These are phyloP conservation scores for Tychaedon coryphoeus DNA, from an alignment of 2,113 vertebrate species.

Conservation along the genomic window DNA sequence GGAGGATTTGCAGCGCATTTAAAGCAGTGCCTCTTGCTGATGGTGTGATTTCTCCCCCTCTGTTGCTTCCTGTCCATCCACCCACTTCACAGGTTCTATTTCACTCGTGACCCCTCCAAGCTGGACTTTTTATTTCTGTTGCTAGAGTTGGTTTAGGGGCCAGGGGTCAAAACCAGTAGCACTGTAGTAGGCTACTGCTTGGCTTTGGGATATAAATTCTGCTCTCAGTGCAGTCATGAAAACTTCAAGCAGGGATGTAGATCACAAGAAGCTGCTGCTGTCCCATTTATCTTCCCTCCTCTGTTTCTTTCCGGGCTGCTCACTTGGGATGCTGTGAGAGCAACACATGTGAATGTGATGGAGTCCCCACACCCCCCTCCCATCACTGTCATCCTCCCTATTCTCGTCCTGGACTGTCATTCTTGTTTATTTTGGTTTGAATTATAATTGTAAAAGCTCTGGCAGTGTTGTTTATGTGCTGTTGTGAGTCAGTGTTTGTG, in stretches of 20 bases:
- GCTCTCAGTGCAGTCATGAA: slow-evolving; percentile 16
- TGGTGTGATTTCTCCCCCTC: background rate
- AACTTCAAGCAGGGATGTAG: background rate
- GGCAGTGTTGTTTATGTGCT: background rate
- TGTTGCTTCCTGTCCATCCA: background rate
- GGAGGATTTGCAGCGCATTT: background rate
- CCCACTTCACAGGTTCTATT: background rate
- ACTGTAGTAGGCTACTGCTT: background rate
- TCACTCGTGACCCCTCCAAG: background rate
- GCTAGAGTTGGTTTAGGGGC: background rate
- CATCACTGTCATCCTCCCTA: background rate
- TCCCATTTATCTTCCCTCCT: background rate
- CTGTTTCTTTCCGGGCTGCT: background rate
- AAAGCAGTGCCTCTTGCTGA: background rate
- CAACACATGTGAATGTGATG: background rate
- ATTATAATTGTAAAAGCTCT: background rate
- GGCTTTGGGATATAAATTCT: slow-evolving; percentile 42
- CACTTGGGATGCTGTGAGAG: background rate
- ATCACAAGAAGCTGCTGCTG: slow-evolving; percentile 6
- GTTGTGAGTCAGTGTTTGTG: background rate
- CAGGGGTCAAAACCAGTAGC: slow-evolving; percentile 25
- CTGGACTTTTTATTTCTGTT: background rate
- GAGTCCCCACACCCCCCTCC: background rate
- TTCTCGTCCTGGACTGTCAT: background rate
- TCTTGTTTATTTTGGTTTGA: slow-evolving; percentile 35